Evolutionary conservation across 2,888 invertebrate genomes (phyloP).

Genomic region (Agonopterix heracliana): DNA sequence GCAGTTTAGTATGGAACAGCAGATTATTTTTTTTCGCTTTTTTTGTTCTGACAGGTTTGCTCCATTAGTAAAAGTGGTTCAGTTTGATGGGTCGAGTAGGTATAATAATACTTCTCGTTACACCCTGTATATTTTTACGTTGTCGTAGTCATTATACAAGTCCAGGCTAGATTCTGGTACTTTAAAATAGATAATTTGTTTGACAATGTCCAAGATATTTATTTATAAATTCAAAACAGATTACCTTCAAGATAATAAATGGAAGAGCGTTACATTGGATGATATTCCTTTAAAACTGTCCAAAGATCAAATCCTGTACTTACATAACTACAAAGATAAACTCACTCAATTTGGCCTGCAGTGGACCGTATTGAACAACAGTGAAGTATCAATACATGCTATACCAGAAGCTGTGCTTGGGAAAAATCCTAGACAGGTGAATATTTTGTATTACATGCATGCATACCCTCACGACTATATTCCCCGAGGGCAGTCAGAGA

Average conservation of each 20-base stretch:
- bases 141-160: too few species aligned
- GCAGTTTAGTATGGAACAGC: too few species aligned
- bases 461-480: too few species aligned
- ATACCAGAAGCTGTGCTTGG: conserved; percentile 80
- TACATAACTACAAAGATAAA: conserved; percentile 71
- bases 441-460: not conserved
- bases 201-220: not conserved
- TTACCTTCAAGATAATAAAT: conserved; percentile 54
- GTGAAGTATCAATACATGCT: conserved; percentile 59
- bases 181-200: too few species aligned
- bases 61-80: too few species aligned
- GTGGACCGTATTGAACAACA: conserved; percentile 53
- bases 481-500: too few species aligned
- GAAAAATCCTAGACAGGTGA: conserved; percentile 72
- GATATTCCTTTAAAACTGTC: conserved; percentile 40
- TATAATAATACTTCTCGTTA: too few species aligned
- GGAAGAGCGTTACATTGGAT: conserved; percentile 46
- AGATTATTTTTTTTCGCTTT: too few species aligned
- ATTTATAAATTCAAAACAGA: conserved; percentile 35
- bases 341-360: conserved; percentile 77
- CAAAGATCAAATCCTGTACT: conserved; percentile 66
- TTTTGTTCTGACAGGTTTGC: too few species aligned
- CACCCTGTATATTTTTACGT: too few species aligned
- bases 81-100: too few species aligned
- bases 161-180: too few species aligned